phyloP scores from a whole-genome alignment of 1,140 invertebrate genomes.

The Drosophila nigromelanica region DNA sequence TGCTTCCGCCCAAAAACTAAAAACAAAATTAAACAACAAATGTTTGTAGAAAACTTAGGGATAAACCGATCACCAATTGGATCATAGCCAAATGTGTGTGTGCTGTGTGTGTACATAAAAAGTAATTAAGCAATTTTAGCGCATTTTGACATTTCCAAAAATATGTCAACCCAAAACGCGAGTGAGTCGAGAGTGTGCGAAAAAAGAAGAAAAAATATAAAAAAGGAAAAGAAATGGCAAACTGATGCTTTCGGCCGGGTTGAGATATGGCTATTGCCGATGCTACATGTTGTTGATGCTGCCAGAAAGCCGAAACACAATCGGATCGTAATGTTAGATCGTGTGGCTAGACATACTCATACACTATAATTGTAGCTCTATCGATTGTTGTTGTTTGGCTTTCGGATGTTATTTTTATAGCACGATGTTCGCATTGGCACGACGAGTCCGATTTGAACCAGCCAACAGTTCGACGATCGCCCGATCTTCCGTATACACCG shows the following conservation, averaged over 20 bases:
- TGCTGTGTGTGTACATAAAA: constrained; percentile 47
- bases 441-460: constrained; percentile 45
- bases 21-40: constrained; percentile 4
- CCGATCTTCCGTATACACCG: constrained; percentile 65
- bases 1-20: background rate
- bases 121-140: constrained; percentile 77
- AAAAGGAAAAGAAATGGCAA: constrained; percentile 56
- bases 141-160: constrained; percentile 80
- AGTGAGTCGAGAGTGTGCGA: constrained; percentile 49
- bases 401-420: constrained; percentile 69
- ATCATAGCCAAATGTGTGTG: constrained; percentile 44
- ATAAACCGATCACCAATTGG: constrained; percentile 45
- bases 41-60: constrained; percentile 13
- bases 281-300: constrained; percentile 15
- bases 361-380: constrained; percentile 12
- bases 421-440: constrained; percentile 39
- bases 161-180: constrained; percentile 68
- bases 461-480: constrained; percentile 70
- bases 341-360: constrained; percentile 21
- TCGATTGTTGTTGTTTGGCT: constrained; percentile 22
- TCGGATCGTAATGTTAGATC: constrained; percentile 45
- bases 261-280: constrained; percentile 41
- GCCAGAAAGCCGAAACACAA: constrained; percentile 64
- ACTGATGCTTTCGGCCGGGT: constrained; percentile 61
- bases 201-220: constrained; percentile 43